These are phyloP conservation scores for Chrysodeixis includens DNA, from an alignment of 2,888 invertebrate species.

Conservation along the genomic window DNA sequence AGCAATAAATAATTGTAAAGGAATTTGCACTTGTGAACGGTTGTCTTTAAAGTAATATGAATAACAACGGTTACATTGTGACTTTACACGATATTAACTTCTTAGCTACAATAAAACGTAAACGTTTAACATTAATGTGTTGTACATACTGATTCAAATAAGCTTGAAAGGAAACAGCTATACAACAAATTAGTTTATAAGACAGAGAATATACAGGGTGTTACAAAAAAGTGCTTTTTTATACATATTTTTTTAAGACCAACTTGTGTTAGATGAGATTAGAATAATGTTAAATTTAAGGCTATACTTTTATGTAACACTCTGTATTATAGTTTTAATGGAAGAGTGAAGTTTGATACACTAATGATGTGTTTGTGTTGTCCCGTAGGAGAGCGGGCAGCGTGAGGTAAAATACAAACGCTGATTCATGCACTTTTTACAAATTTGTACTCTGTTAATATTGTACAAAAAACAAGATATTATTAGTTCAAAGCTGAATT, in stretches of 20 bases:
- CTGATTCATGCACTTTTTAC: constrained; percentile 82
- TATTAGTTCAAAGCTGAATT: not conserved
- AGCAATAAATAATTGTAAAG: not conserved
- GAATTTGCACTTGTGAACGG: not conserved
- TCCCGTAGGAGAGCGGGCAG: constrained; percentile 92
- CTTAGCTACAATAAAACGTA: too few species aligned
- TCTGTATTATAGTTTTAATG: constrained; percentile 17
- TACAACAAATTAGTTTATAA: not conserved
- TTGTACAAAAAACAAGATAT: constrained; percentile 49
- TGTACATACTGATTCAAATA: not conserved
- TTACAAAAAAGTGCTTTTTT: not conserved
- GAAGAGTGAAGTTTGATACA: constrained; percentile 41
- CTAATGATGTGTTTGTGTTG: constrained; percentile 85
- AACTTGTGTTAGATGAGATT: too few species aligned
- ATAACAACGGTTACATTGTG: too few species aligned
- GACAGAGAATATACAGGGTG: not conserved
- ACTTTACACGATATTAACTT: not conserved
- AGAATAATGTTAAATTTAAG: not conserved
- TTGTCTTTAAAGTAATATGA: not conserved
- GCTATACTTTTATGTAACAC: not conserved
- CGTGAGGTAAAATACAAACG: constrained; percentile 90
- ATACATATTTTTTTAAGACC: not conserved
- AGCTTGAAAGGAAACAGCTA: not conserved
- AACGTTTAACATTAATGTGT: not conserved
- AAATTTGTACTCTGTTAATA: constrained; percentile 73